Base-by-base conservation (phyloP, 92 coral and sea anemone genomes). In the Paramuricea clavata region DNA sequence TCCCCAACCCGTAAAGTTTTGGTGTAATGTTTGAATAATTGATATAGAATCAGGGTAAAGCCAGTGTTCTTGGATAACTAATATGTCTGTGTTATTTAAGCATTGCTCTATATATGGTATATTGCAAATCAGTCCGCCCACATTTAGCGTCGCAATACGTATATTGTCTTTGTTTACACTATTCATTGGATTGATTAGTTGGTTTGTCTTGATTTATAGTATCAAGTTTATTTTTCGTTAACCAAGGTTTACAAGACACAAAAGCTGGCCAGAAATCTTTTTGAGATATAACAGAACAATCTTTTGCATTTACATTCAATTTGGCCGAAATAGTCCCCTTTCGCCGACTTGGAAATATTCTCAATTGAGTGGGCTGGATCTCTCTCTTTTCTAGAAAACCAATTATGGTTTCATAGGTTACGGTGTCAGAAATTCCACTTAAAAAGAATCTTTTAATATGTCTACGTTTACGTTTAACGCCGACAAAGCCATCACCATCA, bases 91-190 rank as follows among this genome's bases (percentile, higher is more conserved):
- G 17, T 47, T 47, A 47, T 9, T 47, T 47, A 47, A 12, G 10
- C 52, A 47, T 47, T 47, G 52, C 27, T 68, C 39, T 12, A 68
- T 12, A 22, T 27, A 23, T 1, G 74, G 74, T 28, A 68, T 22
- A 41, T 68, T 68, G 39, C 74, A 28, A 16, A 68, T 12, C 74
- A 68, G 43, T 68, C 74, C 41, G 19, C 74, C 74, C 74, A 68
- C 74, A 68, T 68, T 68, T 13, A 68, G 74, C 17, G 74, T 23
- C 17, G 39, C 74, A 6, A 68, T 68, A 9, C 41, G 74, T 23
- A 64, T 64, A 64, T 64, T 64, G 27, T 25, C n/a, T n/a, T 22
- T 6, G 5, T 22, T 57, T 57, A 22, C 0, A 17, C 1, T 36
- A 36, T 36, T 36, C 42, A 36, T 36, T 3, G 42, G 9, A 1